Conservation (phyloP, 2,797 vertebrate species). For the Pogoniulus pusillus region DNA sequence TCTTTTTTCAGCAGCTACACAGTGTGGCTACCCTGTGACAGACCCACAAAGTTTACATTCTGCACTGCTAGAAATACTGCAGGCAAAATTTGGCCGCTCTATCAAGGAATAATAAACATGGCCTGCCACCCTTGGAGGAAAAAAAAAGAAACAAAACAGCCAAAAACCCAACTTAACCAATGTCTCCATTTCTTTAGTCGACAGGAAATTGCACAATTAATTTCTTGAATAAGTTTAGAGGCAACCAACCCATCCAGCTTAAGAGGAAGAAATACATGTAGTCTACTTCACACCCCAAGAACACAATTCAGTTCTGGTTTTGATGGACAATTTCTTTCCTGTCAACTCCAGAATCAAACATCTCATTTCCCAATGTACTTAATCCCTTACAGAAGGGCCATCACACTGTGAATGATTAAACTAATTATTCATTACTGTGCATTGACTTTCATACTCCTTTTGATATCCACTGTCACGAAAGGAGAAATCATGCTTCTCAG, state of each 20-base stretch:
- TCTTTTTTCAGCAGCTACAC: not conserved
- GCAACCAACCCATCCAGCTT: not conserved
- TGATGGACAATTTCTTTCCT: not conserved
- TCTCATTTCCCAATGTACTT: not conserved
- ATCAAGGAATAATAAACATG: not conserved
- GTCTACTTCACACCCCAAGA: not conserved
- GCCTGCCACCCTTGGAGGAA: not conserved
- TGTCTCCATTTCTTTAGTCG: not conserved
- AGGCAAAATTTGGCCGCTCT: not conserved
- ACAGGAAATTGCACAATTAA: not conserved
- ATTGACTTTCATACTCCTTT: not conserved
- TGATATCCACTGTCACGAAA: not conserved
- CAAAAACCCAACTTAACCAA: not conserved
- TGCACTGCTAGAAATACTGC: not conserved
- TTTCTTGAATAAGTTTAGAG: not conserved
- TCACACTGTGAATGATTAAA: not conserved
- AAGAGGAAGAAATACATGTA: not conserved
- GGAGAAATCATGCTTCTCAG: not conserved
- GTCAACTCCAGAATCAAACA: not conserved
- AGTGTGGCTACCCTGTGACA: not conserved
- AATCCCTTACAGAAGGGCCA: not conserved
- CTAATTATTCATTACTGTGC: not conserved
- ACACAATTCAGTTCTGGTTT: not conserved
- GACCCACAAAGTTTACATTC: not conserved
- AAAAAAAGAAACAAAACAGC: too few species aligned